Base-by-base conservation (phyloP, 2,797 vertebrate genomes). In the Phoebastria nigripes region DNA sequence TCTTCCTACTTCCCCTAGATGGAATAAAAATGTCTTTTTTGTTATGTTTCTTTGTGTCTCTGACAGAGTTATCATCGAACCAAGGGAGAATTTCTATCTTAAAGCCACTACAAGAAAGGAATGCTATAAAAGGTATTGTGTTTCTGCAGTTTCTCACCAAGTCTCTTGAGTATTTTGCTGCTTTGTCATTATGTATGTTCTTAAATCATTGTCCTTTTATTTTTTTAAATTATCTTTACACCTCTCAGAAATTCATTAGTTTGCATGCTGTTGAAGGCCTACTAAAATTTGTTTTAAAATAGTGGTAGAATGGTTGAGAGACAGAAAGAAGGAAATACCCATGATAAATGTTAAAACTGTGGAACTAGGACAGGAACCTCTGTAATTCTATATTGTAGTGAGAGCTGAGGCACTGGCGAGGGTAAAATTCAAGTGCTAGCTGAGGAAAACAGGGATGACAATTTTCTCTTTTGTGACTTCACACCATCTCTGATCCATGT, bases 51-150 rank as follows among this genome's bases (percentile, higher is more conserved):
- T 67, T 82, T 96, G 59, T 92, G 81, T 94, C 52, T 89, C 21
- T 93, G 85, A 67, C 87, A 97, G 94, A 96, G 44, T 84, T 95
- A 41, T 61, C 55, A 44, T 39, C 28, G 0, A 93, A 70, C 79
- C 66, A 79, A 93, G 79, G 70, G 87, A 90, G 63, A 92, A 67
- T 82, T 94, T 91, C 29, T 94, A 11, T 76, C 55, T 65, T 86
- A 84, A 89, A 93, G 70, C 65, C 20, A 11, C 84, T 59, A 12
- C 72, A 67, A 62, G 82, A 74, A 92, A 47, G 52, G 55, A 67
- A 56, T 56, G 9, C 46, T 80, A 12, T 51, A 72, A 88, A 94
- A 97, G 95, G 94, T 96, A 97, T 42, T 65, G 91, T 88, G 52
- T 87, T 93, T 59, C 62, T 92, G 41, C 29, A 67, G 41, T 54